phyloP scores from a whole-genome alignment of 2,888 invertebrate species.

The Bellardia bayeri region DNA sequence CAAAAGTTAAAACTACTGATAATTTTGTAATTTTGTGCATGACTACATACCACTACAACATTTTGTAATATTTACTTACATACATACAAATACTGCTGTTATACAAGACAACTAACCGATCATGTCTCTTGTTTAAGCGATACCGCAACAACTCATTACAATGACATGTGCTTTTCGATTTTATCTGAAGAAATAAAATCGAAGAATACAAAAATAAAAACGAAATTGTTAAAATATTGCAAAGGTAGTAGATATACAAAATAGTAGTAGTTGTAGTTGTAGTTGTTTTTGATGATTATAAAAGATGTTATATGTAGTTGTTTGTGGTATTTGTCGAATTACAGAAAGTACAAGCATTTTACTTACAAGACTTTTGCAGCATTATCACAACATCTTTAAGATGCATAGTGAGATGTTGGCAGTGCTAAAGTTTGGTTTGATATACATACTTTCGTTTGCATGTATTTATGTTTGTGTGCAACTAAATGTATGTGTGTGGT shows the following conservation, averaged over 20 bases:
- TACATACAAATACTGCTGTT: slow-evolving; percentile 4
- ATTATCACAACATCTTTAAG: slow-evolving; percentile 65
- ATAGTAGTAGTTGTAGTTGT: slow-evolving; percentile 27
- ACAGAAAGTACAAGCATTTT: slow-evolving; percentile 41
- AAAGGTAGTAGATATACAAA: slow-evolving; percentile 10
- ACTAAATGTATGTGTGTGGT: neutral
- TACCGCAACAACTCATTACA: slow-evolving; percentile 64
- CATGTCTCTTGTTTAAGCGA: slow-evolving; percentile 65
- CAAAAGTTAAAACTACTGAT: slow-evolving; percentile 28
- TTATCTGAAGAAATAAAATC: slow-evolving; percentile 47
- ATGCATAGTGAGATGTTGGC: slow-evolving; percentile 37
- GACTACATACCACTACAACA: slow-evolving; percentile 52
- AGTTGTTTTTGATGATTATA: slow-evolving; percentile 41
- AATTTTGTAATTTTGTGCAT: slow-evolving; percentile 58
- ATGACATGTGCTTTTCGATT: slow-evolving; percentile 73
- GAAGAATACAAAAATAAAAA: neutral
- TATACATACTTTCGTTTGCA: neutral
- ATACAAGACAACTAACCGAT: slow-evolving; percentile 59
- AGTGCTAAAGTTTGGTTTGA: slow-evolving; percentile 12
- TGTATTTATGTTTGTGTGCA: no score
- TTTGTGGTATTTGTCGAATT: slow-evolving; percentile 56
- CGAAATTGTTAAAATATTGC: slow-evolving; percentile 32
- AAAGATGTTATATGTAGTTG: slow-evolving; percentile 29
- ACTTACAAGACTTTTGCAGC: slow-evolving; percentile 66
- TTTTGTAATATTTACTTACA: slow-evolving; percentile 47